Base-by-base conservation (phyloP, 2,797 vertebrate species). In the Scolopax rusticola region DNA sequence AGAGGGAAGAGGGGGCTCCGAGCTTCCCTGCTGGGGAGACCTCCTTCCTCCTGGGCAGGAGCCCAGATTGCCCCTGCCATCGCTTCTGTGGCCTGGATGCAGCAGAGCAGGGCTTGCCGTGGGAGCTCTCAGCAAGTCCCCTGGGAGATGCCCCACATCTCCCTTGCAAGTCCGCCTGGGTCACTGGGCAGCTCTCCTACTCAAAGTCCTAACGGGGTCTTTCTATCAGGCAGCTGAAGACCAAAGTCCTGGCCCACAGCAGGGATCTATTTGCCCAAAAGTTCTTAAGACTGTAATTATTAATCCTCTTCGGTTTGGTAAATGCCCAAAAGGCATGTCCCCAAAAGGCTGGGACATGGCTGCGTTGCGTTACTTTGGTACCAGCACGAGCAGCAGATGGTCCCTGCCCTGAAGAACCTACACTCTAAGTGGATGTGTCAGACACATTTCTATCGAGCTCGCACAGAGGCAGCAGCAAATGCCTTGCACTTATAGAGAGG, bases 51-150 rank as follows among this genome's bases (percentile, higher is more conserved):
- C 47, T 11, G 32, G 41, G 7, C n/a, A 50, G 0, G 0, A 71
- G 69, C 33, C 78, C 54, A 14, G 38, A 36, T 32, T 61, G 28
- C 12, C 60, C 76, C 54, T 28, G 61, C 33, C n/a, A 23, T 1
- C 1, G 1, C 17, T 51, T 28, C 67, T 12, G 0, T 1, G 4
- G 24, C 56, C 57, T 38, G 7, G 3, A 2, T 0, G 20, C 50
- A 48, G 69, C 41, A 32, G 24, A 68, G 70, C 33, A 18, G n/a
- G 51, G 56, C 53, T 70, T 2, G 5, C 14, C 4, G 18, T 0
- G 1, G 36, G 36, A 36, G 36, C 36, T 36, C 36, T 36, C 36
- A 36, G 36, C 36, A 36, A 36, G 36, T 8, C 36, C 36, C 8
- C 36, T 38, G 17, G 43, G 38, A 33, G 45, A 11, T n/a, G 40